Evolutionary conservation across 1,140 invertebrate genomes (phyloP), one percentile per base, ranked within the genome.

Genomic region (Drosophila hydei): DNA sequence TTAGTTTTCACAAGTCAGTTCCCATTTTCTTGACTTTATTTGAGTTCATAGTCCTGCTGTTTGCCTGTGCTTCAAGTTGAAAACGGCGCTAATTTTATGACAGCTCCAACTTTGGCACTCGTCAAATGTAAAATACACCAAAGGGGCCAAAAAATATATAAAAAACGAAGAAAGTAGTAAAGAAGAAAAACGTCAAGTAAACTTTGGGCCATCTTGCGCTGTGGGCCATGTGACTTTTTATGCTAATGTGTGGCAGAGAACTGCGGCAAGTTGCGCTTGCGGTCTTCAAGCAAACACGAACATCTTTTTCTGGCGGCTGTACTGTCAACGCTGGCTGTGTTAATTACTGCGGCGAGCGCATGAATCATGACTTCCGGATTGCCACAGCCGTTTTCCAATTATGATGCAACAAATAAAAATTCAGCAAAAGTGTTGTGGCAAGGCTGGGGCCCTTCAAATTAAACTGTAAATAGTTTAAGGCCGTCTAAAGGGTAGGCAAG

Each of bases 321-420:
- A 14, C 52, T 21, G n/a, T 21, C 51, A 42, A 42, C 9, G 27
- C 16, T 16, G 30, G 27, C 40, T 78, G 77, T 78, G 81, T 87
- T 88, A 87, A 87, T 87, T 87, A 87, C 83, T 87, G 77, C 74
- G 80, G 80, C 69, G 64, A 81, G 80, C 68, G 61, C 69, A 88
- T 88, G 83, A 87, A 76, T 87, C 83, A 87, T 87, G 83, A 83
- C 83, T 87, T 87, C 84, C 83, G 75, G 72, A 65, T 81, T 81
- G 63, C 68, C 73, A 58, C 33, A 63, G 61, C 60, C 78, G 83
- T 71, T 81, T 70, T 83, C 83, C 83, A 87, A 87, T 87, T 88
- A 87, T 87, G 83, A 76, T 72, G 77, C 78, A 80, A 45, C 63
- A 51, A 65, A 62, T 67, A 87, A 72, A 77, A 78, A 87, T 85